Evolutionary conservation across 2,113 vertebrate genomes (phyloP).

Genomic region (Orcinus orca): DNA sequence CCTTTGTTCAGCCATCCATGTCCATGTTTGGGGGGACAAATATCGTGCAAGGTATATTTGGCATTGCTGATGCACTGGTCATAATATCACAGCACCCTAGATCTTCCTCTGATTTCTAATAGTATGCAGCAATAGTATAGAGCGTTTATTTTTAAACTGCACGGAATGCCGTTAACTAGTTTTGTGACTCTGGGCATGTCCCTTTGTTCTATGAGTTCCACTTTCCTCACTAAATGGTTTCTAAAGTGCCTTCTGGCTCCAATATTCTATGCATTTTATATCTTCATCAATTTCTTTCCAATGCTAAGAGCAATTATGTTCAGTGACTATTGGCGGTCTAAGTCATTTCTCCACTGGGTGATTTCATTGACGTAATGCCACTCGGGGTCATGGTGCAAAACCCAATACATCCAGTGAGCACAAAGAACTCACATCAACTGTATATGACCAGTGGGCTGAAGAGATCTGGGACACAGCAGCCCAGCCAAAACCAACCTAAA

Average conservation of each 20-base stretch:
- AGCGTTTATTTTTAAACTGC: background rate
- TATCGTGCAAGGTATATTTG: background rate
- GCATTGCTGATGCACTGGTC: background rate
- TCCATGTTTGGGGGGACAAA: background rate
- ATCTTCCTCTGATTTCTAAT: background rate
- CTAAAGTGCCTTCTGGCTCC: background rate
- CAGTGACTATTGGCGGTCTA: background rate
- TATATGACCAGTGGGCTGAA: background rate
- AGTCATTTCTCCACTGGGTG: background rate
- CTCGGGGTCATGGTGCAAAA: background rate
- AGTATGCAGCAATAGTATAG: background rate
- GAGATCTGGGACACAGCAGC: background rate
- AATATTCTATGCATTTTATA: background rate
- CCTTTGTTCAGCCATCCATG: background rate
- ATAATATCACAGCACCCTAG: background rate
- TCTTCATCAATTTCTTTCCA: background rate
- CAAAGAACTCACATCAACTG: background rate
- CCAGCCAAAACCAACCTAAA: background rate
- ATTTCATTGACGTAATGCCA: background rate
- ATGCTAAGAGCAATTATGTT: background rate
- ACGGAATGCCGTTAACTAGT: background rate
- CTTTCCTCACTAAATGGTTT: background rate
- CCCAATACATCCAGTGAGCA: background rate
- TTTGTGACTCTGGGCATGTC: background rate
- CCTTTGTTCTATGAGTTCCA: background rate